Conservation (phyloP, 2,888 invertebrate species). For the Lasioglossum figueresi region DNA sequence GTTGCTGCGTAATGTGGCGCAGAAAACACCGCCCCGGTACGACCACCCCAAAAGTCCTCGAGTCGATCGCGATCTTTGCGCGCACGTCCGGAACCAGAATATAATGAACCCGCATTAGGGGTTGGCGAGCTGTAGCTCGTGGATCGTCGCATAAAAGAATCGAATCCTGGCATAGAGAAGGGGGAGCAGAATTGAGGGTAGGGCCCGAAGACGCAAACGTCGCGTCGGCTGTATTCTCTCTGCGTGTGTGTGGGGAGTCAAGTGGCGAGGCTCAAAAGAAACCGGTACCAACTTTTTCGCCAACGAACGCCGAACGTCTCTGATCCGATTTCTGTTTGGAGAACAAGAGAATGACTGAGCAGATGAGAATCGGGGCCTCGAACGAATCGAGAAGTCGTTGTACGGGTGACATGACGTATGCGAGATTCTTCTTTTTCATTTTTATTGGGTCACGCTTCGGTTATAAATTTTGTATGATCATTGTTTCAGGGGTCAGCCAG, state of each 20-base stretch:
- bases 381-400: neutral
- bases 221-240: conserved; percentile 49
- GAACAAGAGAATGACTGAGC: neutral
- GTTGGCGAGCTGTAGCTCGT: conserved; percentile 64
- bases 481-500: no score
- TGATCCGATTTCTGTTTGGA: conserved; percentile 46
- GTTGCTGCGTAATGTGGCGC: conserved; percentile 54
- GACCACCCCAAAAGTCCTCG: conserved; percentile 64
- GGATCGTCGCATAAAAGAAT: conserved; percentile 64
- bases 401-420: neutral
- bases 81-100: conserved; percentile 73
- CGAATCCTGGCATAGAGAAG: conserved; percentile 37
- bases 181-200: conserved; percentile 22
- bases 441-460: neutral
- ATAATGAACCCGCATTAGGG: conserved; percentile 82
- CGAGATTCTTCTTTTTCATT: neutral
- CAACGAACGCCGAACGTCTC: conserved; percentile 55
- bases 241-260: conserved; percentile 57
- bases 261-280: conserved; percentile 66
- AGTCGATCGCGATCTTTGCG: conserved; percentile 73
- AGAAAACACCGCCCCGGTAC: conserved; percentile 51
- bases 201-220: conserved; percentile 32
- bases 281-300: conserved; percentile 61
- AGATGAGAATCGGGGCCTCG: conserved; percentile 6
- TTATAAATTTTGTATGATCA: no score